Conservation (phyloP, 2,113 vertebrate genomes). For the Asarcornis scutulata region DNA sequence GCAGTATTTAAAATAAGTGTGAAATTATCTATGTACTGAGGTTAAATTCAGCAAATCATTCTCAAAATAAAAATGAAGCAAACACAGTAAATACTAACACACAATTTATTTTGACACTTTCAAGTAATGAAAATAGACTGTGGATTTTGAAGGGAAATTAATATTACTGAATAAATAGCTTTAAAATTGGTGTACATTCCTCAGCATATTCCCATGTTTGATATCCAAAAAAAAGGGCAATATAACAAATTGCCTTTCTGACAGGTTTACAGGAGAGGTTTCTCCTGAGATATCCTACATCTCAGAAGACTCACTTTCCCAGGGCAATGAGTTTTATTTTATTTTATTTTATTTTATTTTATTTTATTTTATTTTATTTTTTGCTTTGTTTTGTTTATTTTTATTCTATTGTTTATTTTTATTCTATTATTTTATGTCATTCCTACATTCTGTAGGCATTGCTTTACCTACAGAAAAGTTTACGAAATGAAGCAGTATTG, state of each 20-base stretch:
- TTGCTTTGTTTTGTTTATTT: neutral
- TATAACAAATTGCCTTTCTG: neutral
- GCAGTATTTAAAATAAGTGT: neutral
- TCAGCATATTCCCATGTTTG: neutral
- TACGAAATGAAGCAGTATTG: neutral
- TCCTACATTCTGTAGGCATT: neutral
- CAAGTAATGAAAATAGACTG: neutral
- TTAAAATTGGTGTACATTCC: neutral
- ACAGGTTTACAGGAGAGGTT: neutral
- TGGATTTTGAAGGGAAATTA: neutral
- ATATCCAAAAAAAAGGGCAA: neutral
- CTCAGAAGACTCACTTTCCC: neutral
- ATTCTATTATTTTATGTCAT: neutral
- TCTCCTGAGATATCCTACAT: neutral
- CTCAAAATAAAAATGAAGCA: neutral
- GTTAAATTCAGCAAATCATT: neutral
- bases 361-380: neutral
- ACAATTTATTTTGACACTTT: neutral
- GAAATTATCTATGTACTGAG: neutral
- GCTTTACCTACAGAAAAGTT: neutral
- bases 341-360: neutral
- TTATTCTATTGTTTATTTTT: neutral
- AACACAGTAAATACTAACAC: neutral
- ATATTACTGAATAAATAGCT: neutral
- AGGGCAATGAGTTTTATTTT: rapidly evolving